Evolutionary conservation across 1,140 invertebrate genomes (phyloP).

Genomic region (Neoseiulus cucumeris): DNA sequence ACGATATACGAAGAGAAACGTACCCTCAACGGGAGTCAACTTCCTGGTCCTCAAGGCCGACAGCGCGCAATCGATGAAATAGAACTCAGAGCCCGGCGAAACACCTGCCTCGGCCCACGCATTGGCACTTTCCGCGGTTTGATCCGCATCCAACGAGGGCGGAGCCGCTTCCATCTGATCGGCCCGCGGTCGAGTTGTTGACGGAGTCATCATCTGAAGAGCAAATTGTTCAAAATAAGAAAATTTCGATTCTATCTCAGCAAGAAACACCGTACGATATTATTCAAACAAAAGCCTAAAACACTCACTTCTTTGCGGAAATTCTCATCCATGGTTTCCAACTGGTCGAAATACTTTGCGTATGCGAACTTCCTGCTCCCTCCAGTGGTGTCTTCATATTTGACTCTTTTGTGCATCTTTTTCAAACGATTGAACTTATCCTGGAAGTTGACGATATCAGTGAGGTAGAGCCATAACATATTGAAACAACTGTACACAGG

Average conservation of each 20-base stretch:
- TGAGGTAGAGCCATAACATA: not conserved
- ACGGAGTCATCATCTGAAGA: too few species aligned
- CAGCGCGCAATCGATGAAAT: not conserved
- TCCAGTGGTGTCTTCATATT: not conserved
- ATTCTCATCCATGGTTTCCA: constrained; percentile 1
- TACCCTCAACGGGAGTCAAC: not conserved
- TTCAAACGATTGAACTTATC: constrained; percentile 3
- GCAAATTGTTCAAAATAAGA: too few species aligned
- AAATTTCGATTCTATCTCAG: too few species aligned
- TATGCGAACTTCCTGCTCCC: not conserved
- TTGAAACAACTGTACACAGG: not conserved
- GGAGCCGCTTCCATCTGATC: not conserved
- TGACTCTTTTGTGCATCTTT: constrained; percentile 9
- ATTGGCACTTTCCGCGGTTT: not conserved
- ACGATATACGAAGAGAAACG: not conserved
- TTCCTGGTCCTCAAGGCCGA: constrained; percentile 2
- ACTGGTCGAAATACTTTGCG: constrained; percentile 5
- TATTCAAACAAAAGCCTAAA: too few species aligned
- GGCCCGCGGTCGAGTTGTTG: too few species aligned
- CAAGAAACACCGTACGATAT: too few species aligned
- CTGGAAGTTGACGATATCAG: not conserved
- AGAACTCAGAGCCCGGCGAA: not conserved
- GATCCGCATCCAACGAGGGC: not conserved
- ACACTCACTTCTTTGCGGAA: not conserved
- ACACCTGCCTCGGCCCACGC: not conserved